phyloP scores from a whole-genome alignment of 2,113 vertebrate genomes.

The Labeo catla region DNA sequence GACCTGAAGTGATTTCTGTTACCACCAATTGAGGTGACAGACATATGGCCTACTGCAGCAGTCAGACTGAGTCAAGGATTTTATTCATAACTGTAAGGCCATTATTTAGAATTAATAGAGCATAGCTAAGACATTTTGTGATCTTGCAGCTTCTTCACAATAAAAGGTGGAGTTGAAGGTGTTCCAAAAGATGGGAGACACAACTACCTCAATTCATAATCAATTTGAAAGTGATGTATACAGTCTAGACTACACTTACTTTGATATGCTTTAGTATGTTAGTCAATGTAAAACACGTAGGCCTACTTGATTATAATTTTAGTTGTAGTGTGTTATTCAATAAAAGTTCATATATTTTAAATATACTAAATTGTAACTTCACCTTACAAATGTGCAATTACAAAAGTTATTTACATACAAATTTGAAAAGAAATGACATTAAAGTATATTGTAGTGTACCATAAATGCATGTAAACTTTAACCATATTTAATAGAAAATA shows the following conservation, averaged over 20 bases:
- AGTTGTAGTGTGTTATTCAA: neutral
- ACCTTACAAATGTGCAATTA: no score
- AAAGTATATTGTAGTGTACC: no score
- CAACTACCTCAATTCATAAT: neutral
- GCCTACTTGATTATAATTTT: neutral
- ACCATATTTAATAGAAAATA: no score
- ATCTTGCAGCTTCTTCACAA: neutral
- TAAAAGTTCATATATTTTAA: neutral
- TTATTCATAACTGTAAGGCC: neutral
- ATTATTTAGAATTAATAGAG: neutral
- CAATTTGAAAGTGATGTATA: neutral
- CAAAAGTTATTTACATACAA: no score
- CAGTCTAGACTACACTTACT: neutral
- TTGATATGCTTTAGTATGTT: neutral
- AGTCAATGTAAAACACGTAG: no score
- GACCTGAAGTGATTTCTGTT: constrained; percentile 27
- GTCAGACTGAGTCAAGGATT: neutral
- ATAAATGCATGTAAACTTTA: no score
- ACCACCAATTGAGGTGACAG: neutral
- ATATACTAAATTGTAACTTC: no score
- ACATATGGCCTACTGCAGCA: neutral
- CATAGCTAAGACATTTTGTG: neutral
- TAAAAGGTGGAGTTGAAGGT: neutral
- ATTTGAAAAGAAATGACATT: no score
- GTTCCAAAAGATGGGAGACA: neutral